These are phyloP conservation scores for Smittia sp. DNA, from an alignment of 2,888 invertebrate genomes.

Conservation along the genomic window DNA sequence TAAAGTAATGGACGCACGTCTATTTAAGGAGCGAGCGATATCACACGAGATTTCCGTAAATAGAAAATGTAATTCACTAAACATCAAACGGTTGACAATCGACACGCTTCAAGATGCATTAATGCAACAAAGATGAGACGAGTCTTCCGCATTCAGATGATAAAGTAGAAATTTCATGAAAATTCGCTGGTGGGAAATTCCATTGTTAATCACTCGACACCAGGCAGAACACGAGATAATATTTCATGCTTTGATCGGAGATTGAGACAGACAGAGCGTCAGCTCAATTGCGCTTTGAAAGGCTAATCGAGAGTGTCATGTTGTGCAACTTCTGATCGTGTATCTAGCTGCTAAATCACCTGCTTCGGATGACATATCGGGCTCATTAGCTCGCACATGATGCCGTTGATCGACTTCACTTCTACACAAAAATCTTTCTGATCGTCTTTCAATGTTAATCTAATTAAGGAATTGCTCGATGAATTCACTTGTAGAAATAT, in stretches of 20 bases:
- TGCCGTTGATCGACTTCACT: not conserved
- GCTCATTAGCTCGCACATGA: conserved; percentile 45
- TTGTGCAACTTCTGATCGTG: not conserved
- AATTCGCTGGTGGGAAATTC: too few species aligned
- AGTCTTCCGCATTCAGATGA: too few species aligned
- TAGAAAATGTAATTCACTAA: not conserved
- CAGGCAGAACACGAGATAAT: too few species aligned
- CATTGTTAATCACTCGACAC: too few species aligned
- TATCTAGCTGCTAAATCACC: conserved; percentile 3
- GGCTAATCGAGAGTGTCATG: conserved; percentile 18
- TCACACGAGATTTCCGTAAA: conserved; percentile 11
- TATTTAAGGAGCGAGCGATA: not conserved
- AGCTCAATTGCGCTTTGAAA: not conserved
- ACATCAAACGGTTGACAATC: not conserved
- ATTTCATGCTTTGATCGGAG: too few species aligned
- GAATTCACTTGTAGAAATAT: not conserved
- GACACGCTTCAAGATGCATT: too few species aligned
- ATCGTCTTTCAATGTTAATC: not conserved
- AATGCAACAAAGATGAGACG: too few species aligned
- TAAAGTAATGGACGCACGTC: conserved; percentile 30
- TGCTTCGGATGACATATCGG: conserved; percentile 38
- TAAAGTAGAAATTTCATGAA: too few species aligned
- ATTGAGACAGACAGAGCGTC: too few species aligned
- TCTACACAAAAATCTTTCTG: not conserved
- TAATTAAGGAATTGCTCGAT: conserved; percentile 18